These are phyloP conservation scores for Neogale vison DNA, from an alignment of 2,113 vertebrate genomes.

Conservation along the genomic window DNA sequence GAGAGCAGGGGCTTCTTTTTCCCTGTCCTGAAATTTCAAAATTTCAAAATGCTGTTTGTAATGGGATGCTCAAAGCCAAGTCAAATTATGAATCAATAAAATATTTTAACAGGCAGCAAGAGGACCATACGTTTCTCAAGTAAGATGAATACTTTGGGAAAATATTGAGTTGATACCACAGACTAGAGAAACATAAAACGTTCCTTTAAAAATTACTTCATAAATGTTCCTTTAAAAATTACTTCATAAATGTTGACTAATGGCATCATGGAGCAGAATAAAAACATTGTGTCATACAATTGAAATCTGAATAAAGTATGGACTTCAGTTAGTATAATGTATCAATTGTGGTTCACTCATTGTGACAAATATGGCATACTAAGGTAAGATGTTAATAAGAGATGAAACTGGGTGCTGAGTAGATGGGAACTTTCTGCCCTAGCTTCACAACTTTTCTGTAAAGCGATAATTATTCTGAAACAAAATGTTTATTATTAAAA, in stretches of 20 bases:
- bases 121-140: not conserved
- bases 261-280: not conserved
- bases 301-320: not conserved
- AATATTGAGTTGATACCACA: not conserved
- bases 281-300: not conserved
- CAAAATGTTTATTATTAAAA: not conserved
- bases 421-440: not conserved
- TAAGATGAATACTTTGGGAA: not conserved
- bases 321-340: not conserved
- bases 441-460: not conserved
- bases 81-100: constrained; percentile 37
- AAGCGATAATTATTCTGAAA: constrained; percentile 31
- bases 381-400: not conserved
- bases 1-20: not conserved
- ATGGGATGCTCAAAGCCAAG: not conserved
- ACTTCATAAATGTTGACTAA: not conserved
- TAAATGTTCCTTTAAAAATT: not conserved
- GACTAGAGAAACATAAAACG: not conserved
- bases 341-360: not conserved
- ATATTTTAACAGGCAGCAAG: not conserved
- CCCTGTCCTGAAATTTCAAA: not conserved
- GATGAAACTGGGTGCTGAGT: not conserved
- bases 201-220: not conserved
- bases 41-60: not conserved
- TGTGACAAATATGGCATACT: not conserved